A percentile compares a stretch with the other conserved stretches of the same genome.
Conservation (phyloP, 2,113 vertebrate species). For the Peucedramus taeniatus region DNA sequence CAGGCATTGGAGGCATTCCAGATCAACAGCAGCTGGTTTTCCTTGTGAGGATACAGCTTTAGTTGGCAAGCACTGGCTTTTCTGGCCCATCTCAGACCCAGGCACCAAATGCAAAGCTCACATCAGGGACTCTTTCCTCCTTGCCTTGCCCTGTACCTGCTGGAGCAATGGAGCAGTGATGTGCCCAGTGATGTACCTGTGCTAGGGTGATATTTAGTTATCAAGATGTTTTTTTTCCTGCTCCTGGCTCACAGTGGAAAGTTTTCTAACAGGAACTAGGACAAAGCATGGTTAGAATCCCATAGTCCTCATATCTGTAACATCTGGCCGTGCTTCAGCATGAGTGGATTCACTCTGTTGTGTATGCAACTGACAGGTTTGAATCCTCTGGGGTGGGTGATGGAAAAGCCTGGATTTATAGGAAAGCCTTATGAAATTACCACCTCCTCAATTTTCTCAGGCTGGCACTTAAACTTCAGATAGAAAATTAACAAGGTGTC, state of each 20-base stretch:
- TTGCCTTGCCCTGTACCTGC: background rate
- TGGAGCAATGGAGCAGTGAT: background rate
- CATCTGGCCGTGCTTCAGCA: background rate
- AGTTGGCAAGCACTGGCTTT: background rate
- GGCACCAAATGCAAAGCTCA: background rate
- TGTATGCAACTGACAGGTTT: background rate
- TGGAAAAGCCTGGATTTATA: background rate
- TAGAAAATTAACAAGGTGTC: background rate
- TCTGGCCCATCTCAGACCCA: background rate
- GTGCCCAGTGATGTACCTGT: background rate
- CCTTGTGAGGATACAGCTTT: background rate
- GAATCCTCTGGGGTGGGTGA: background rate
- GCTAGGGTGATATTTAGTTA: background rate
- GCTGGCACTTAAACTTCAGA: background rate
- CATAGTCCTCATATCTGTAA: background rate
- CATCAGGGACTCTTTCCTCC: background rate
- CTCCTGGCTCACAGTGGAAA: background rate
- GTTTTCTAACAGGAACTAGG: background rate
- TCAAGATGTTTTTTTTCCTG: rapidly evolving
- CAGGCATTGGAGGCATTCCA: background rate
- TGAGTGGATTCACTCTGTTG: background rate
- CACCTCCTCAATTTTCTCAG: background rate
- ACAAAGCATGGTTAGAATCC: background rate
- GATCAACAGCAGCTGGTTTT: background rate
- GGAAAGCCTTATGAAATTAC: background rate